Conservation (phyloP, 2,797 vertebrate genomes). For the Pangasius sanitwongsei region DNA sequence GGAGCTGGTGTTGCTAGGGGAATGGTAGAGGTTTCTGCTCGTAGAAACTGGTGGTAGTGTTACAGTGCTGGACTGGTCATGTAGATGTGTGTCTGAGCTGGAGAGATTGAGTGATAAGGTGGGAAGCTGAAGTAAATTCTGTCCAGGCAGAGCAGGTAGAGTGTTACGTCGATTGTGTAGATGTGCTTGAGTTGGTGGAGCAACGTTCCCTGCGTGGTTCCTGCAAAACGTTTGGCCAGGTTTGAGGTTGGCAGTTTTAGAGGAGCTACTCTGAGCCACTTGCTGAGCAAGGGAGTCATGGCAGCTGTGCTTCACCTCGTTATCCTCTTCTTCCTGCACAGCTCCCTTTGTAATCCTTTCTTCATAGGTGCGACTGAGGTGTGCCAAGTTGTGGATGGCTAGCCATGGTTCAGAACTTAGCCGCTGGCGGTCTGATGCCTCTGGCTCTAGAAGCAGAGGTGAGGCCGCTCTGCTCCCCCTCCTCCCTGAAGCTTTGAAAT, state of each 20-base stretch:
- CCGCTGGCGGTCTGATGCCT: conserved; percentile 31
- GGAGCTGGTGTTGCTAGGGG: conserved; percentile 40
- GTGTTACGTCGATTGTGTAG: conserved; percentile 68
- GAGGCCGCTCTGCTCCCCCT: conserved; percentile 35
- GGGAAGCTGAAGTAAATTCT: conserved; percentile 65
- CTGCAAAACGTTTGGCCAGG: neutral
- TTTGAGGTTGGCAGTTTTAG: conserved; percentile 30
- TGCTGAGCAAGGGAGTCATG: conserved; percentile 31
- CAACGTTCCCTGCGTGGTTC: conserved; percentile 36
- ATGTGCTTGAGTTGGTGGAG: conserved; percentile 20
- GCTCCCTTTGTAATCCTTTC: conserved; percentile 52
- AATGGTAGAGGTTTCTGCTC: conserved; percentile 11
- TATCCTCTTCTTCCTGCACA: conserved; percentile 28
- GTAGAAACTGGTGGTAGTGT: conserved; percentile 42
- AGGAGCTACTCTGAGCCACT: neutral
- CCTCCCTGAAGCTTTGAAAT: conserved; percentile 66
- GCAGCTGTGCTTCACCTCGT: conserved; percentile 31
- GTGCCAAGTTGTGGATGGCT: conserved; percentile 67
- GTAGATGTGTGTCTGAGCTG: conserved; percentile 60
- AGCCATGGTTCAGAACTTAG: conserved; percentile 71
- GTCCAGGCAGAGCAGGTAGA: conserved; percentile 62
- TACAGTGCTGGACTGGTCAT: conserved; percentile 37
- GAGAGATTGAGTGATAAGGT: conserved; percentile 54
- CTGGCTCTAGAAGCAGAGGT: conserved; percentile 51
- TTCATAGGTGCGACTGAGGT: conserved; percentile 65